Conservation (phyloP, 2,888 invertebrate species). For the Drosophila merina region DNA sequence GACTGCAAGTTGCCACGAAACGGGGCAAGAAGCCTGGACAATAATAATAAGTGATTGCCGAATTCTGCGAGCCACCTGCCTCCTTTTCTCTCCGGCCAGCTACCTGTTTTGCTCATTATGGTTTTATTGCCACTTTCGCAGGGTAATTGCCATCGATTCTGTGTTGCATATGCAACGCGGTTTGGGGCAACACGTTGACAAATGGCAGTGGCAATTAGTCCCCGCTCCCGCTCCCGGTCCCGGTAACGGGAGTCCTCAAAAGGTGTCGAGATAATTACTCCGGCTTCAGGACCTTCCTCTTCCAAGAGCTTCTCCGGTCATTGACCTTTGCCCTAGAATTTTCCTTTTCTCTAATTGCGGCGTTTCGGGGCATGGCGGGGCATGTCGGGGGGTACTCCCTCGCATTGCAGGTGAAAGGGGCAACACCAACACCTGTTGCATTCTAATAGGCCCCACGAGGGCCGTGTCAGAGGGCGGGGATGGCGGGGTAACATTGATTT, state of each 20-base stretch:
- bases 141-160: conserved; percentile 65
- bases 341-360: background rate
- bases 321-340: conserved; percentile 2
- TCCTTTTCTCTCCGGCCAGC: background rate
- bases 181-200: conserved; percentile 2
- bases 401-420: conserved; percentile 19
- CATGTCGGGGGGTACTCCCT: conserved; percentile 12
- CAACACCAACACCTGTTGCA: conserved; percentile 31
- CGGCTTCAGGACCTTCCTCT: background rate
- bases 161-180: conserved; percentile 1
- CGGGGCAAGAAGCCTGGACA: conserved; percentile 41
- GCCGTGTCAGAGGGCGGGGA: background rate
- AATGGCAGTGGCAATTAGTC: conserved; percentile 2
- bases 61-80: conserved; percentile 22
- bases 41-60: conserved; percentile 29
- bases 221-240: background rate
- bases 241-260: conserved; percentile 1
- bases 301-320: background rate
- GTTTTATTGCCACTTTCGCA: conserved; percentile 61
- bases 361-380: no score
- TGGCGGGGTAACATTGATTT: conserved; percentile 60
- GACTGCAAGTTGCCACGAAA: background rate
- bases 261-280: conserved; percentile 2
- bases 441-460: conserved; percentile 44
- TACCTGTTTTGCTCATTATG: conserved; percentile 27